Conservation (phyloP, 2,888 invertebrate genomes). For the Panopea generosa region DNA sequence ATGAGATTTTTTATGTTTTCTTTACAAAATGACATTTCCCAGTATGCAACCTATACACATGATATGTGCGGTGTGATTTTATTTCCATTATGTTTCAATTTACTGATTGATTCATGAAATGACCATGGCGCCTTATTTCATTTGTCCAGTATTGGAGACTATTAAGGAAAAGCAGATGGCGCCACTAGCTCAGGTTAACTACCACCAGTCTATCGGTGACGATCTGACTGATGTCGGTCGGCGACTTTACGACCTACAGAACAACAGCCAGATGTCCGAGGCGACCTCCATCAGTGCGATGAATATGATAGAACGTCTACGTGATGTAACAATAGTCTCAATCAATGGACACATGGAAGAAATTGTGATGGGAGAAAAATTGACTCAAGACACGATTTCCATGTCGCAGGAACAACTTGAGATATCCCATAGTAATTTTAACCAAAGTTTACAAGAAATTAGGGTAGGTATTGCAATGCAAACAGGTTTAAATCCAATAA, state of each 20-base stretch:
- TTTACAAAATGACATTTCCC: no score
- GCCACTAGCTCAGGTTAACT: constrained; percentile 60
- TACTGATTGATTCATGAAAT: no score
- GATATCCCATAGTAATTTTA: constrained; percentile 21
- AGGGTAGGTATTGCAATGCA: constrained; percentile 23
- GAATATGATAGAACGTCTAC: constrained; percentile 67
- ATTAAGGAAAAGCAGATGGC: constrained; percentile 87
- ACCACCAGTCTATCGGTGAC: constrained; percentile 22
- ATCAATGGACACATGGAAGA: constrained; percentile 76
- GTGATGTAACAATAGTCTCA: constrained; percentile 66
- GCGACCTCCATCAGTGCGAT: constrained; percentile 65
- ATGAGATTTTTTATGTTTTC: no score
- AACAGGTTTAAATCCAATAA: no score
- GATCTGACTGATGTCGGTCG: constrained; percentile 83
- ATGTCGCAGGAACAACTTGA: constrained; percentile 34
- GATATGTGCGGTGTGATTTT: no score
- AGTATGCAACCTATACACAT: no score
- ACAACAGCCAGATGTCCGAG: constrained; percentile 70
- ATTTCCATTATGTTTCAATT: no score
- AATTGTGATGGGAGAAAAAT: constrained; percentile 46
- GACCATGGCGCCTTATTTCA: neutral
- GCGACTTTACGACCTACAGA: constrained; percentile 77
- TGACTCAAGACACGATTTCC: constrained; percentile 46
- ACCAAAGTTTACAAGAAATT: constrained; percentile 32
- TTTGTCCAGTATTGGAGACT: constrained; percentile 75